phyloP scores from a whole-genome alignment of 1,140 invertebrate genomes.

The Brachionus manjavacas region DNA sequence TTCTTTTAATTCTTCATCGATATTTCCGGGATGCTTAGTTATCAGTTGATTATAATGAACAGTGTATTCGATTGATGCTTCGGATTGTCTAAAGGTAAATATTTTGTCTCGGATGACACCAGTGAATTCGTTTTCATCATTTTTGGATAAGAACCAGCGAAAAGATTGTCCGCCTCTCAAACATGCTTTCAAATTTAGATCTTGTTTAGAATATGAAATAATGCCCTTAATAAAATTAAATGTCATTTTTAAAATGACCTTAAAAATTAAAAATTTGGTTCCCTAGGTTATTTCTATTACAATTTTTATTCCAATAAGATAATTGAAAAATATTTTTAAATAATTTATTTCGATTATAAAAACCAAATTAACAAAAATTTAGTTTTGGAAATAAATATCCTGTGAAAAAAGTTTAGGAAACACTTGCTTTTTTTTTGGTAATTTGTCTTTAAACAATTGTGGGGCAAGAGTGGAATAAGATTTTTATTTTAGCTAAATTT shows the following conservation, averaged over 20 bases:
- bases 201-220: neutral
- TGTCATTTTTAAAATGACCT: conserved; percentile 9
- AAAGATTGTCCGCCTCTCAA: conserved; percentile 36
- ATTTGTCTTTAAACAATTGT: too few relatives aligned
- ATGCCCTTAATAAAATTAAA: neutral
- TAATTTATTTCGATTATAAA: neutral
- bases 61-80: neutral
- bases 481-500: too few relatives aligned
- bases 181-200: conserved; percentile 32
- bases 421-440: too few relatives aligned
- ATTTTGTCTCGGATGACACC: conserved; percentile 14
- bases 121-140: neutral
- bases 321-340: neutral
- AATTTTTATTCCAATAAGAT: too few relatives aligned
- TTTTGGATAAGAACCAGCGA: neutral
- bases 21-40: neutral
- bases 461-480: too few relatives aligned
- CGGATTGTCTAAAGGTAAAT: neutral
- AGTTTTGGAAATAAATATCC: too few relatives aligned
- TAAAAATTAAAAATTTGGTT: neutral
- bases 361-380: neutral
- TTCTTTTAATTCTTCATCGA: neutral
- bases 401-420: too few relatives aligned
- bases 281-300: neutral
- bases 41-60: neutral